These are phyloP conservation scores for Tupiocoris notatus DNA, from an alignment of 2,888 invertebrate species.

Conservation along the genomic window DNA sequence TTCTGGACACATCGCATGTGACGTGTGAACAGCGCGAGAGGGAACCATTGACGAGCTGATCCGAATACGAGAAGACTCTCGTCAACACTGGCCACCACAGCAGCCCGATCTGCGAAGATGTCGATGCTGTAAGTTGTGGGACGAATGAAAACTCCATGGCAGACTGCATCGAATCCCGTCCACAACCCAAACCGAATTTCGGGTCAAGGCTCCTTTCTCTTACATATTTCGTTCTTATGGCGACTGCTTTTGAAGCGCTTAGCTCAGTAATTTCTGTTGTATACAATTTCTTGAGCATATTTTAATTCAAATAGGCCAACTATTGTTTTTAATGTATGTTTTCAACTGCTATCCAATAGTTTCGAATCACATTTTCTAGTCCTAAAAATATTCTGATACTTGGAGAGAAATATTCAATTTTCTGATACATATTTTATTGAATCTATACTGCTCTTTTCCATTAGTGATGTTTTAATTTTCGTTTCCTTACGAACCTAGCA, in stretches of 20 bases:
- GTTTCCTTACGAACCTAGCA: too few species aligned
- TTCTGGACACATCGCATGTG: constrained; percentile 9
- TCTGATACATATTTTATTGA: too few species aligned
- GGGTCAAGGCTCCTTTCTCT: constrained; percentile 60
- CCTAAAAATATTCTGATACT: too few species aligned
- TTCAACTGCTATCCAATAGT: too few species aligned
- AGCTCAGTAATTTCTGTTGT: constrained; percentile 55
- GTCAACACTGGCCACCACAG: not conserved
- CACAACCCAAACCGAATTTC: not conserved
- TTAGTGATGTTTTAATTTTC: too few species aligned
- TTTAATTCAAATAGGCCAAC: too few species aligned
- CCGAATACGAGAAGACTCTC: not conserved
- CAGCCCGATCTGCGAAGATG: not conserved
- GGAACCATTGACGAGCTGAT: constrained; percentile 1
- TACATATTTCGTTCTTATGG: constrained; percentile 62
- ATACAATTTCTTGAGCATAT: constrained; percentile 49
- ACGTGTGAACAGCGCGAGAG: not conserved
- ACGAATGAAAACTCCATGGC: not conserved
- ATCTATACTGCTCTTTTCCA: too few species aligned
- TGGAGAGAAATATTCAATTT: too few species aligned
- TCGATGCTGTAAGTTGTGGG: not conserved
- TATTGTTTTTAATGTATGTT: too few species aligned
- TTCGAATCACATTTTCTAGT: too few species aligned
- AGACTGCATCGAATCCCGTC: not conserved
- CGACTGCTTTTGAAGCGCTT: constrained; percentile 63